Base-by-base conservation (phyloP, 2,113 vertebrate genomes). In the Erythrocercus mccallii region DNA sequence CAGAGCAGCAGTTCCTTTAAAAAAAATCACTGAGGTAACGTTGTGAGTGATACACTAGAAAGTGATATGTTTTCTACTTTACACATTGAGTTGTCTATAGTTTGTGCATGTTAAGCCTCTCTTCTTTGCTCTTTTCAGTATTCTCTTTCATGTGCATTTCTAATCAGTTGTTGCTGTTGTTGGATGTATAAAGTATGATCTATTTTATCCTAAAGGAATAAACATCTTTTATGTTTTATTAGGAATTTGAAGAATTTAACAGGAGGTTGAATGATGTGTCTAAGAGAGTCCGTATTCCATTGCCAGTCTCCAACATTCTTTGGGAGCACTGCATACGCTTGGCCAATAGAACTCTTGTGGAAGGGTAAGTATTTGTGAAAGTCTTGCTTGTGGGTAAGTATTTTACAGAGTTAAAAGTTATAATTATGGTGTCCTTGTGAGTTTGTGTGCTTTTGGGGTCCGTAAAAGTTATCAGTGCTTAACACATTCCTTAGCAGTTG, bases 321-420 rank as follows among this genome's bases (percentile, higher is more conserved):
- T 99, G 99, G 99, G 99, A 99, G 88, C 99, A 99, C 94, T 99
- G 99, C 97, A 99, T 99, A 93, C 99, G 99, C 33, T 92, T 99
- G 97, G 99, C 99, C 91, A 99, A 99, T 91, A 98, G 99, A 97
- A 99, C 99, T 47, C 98, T 99, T 6, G 99, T 99, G 18, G 99
- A 99, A 97, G 99, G 99, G 99, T 99, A 97, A 98, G 98, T 86
- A 77, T 33, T 80, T 17, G 38, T 50, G 1, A 10, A 28, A 25
- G 35, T 60, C n/a, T 53, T 74, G 19, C 27, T 82, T 73, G 79
- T 37, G 72, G 11, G 17, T 79, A 58, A 60, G 23, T 83, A 3
- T 68, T 64, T 65, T 37, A 57, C 9, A 35, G 22, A 54, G 28
- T 35, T 73, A 42, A 19, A 84, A 44, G 9, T 82, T 79, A 31